Evolutionary conservation across 2,113 vertebrate genomes (phyloP).

Genomic region (Syngnathus typhle): DNA sequence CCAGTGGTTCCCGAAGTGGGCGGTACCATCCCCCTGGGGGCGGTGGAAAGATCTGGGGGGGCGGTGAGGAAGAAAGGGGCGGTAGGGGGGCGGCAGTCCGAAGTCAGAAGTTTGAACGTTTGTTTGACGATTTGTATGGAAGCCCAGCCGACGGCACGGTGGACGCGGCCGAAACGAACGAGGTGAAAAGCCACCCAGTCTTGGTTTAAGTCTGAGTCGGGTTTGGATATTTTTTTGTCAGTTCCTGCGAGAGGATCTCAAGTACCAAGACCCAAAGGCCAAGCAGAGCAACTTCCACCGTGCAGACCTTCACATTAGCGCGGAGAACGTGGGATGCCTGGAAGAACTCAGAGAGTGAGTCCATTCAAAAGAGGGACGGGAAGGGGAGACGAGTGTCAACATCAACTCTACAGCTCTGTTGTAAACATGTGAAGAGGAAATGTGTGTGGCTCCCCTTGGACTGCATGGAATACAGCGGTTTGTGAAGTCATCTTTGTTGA

Average conservation of each 20-base stretch:
- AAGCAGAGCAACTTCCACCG: constrained; percentile 91
- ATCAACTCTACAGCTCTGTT: constrained; percentile 3
- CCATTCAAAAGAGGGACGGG: background rate
- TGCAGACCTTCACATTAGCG: constrained; percentile 86
- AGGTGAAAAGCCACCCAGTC: constrained; percentile 63
- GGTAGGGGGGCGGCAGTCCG: too few relatives aligned
- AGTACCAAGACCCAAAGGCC: constrained; percentile 80
- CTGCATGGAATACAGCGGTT: background rate
- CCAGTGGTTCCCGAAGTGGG: too few relatives aligned
- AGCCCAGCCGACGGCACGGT: constrained; percentile 89
- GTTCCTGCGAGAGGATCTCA: constrained; percentile 90
- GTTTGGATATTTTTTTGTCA: constrained; percentile 37
- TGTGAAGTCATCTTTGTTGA: too few relatives aligned
- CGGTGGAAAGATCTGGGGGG: too few relatives aligned
- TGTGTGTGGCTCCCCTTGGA: background rate
- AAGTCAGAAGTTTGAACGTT: too few relatives aligned
- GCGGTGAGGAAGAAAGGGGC: too few relatives aligned
- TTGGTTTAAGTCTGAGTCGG: background rate
- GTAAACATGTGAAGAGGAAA: background rate
- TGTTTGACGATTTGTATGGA: too few relatives aligned
- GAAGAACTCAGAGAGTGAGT: constrained; percentile 84
- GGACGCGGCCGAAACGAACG: constrained; percentile 85
- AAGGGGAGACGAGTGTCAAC: background rate
- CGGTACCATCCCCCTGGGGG: too few relatives aligned
- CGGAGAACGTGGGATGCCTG: constrained; percentile 90